These are phyloP conservation scores for Meandrina meandrites DNA, from an alignment of 92 coral and sea anemone genomes.

Conservation along the genomic window DNA sequence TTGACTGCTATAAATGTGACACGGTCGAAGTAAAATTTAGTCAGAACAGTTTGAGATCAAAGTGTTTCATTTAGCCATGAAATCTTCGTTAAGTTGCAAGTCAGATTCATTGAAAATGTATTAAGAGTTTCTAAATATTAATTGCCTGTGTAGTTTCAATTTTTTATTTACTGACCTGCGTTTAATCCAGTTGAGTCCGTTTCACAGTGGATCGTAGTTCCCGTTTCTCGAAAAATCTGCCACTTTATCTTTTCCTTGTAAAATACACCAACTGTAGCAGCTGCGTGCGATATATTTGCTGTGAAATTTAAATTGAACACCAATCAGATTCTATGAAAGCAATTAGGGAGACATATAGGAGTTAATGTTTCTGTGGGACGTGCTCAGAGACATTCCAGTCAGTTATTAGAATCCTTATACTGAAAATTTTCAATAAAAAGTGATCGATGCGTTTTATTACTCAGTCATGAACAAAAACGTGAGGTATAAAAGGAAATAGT, in stretches of 20 bases:
- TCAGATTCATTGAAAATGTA: background rate
- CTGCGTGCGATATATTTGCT: constrained; percentile 1
- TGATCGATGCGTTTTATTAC: background rate
- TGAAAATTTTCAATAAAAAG: background rate
- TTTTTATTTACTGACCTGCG: background rate
- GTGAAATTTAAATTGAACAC: constrained; percentile 19
- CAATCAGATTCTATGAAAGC: constrained; percentile 23
- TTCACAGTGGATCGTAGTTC: background rate
- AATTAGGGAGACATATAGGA: constrained; percentile 13
- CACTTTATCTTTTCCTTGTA: background rate
- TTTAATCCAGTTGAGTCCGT: background rate
- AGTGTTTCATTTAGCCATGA: background rate
- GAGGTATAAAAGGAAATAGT: background rate
- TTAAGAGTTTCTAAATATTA: background rate
- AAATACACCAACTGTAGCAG: background rate
- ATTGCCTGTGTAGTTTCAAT: background rate
- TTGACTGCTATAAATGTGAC: too few relatives aligned
- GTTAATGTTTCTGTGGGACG: constrained; percentile 16
- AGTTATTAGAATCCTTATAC: background rate
- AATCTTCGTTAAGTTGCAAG: background rate
- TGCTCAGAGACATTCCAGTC: background rate
- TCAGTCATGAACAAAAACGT: background rate
- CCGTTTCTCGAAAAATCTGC: background rate
- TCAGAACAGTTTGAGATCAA: background rate
- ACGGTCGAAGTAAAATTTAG: background rate